Conservation (phyloP, 2,888 invertebrate species). For the Parelbella ahira region DNA sequence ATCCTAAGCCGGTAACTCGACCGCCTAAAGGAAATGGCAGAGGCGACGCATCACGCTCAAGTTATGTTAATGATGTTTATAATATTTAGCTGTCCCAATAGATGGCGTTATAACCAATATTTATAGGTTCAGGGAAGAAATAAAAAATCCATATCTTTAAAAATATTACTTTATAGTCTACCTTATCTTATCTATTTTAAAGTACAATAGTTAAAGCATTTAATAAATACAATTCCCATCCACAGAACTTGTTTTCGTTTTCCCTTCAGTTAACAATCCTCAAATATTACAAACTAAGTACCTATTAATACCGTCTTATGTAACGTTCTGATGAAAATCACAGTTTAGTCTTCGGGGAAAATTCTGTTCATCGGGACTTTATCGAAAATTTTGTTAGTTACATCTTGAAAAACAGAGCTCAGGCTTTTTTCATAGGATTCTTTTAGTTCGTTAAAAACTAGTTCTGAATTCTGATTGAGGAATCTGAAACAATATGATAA, state of each 20-base stretch:
- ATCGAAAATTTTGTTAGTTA: conserved; percentile 84
- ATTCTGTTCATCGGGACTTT: conserved; percentile 84
- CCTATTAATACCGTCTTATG: no score
- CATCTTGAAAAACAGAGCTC: conserved; percentile 83
- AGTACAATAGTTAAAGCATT: conserved; percentile 60
- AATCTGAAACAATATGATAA: conserved; percentile 70
- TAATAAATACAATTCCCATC: conserved; percentile 51
- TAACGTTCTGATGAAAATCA: no score
- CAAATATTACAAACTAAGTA: conserved; percentile 27
- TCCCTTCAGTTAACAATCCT: conserved; percentile 26
- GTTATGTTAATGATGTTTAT: conserved; percentile 12
- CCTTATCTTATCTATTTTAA: conserved; percentile 13
- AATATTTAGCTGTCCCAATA: conserved; percentile 22
- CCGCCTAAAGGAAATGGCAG: conserved; percentile 28
- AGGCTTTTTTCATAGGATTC: conserved; percentile 85
- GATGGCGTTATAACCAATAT: conserved; percentile 14
- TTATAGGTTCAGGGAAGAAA: background rate
- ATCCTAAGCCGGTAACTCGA: conserved; percentile 33
- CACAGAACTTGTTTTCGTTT: conserved; percentile 28
- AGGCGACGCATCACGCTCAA: conserved; percentile 14
- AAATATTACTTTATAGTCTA: conserved; percentile 12
- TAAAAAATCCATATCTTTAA: conserved; percentile 9
- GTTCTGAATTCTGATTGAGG: conserved; percentile 84
- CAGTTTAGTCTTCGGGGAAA: conserved; percentile 67
- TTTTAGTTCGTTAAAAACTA: conserved; percentile 84